phyloP scores from a whole-genome alignment of 2,797 vertebrate species.

The Knipowitschia caucasica region DNA sequence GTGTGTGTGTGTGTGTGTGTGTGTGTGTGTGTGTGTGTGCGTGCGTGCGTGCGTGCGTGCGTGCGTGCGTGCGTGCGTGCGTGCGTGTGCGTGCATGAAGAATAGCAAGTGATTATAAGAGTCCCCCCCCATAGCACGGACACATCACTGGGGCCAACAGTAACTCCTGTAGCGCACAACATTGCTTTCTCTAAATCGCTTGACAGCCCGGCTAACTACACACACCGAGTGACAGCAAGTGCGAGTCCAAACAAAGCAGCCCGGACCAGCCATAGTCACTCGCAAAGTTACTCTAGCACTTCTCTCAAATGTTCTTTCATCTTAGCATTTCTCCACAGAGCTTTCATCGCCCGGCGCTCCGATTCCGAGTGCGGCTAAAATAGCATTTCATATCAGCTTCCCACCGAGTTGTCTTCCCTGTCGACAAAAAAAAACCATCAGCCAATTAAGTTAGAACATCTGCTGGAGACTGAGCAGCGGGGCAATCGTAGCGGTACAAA shows the following conservation, averaged over 20 bases:
- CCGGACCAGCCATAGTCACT: neutral
- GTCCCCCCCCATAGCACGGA: neutral
- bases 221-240: neutral
- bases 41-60: no score
- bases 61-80: no score
- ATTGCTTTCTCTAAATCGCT: neutral
- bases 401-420: slow-evolving; percentile 3
- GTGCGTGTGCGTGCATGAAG: no score
- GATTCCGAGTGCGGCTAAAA: slow-evolving; percentile 7
- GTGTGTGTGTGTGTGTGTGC: no score
- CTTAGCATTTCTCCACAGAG: slow-evolving; percentile 2
- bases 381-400: slow-evolving; percentile 6
- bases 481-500: slow-evolving; percentile 3
- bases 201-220: neutral
- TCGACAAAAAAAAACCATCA: slow-evolving; percentile 17
- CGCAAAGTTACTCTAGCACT: slow-evolving; percentile 6
- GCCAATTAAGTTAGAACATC: slow-evolving; percentile 28
- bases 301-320: slow-evolving; percentile 9
- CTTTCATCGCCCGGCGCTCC: slow-evolving; percentile 2
- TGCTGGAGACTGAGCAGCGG: slow-evolving; percentile 7
- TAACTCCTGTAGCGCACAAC: neutral
- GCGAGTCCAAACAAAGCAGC: neutral
- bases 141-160: neutral
- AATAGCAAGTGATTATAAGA: no score
- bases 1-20: no score